Evolutionary conservation across 1,140 invertebrate species (phyloP).

Genomic region (Euura lappo): DNA sequence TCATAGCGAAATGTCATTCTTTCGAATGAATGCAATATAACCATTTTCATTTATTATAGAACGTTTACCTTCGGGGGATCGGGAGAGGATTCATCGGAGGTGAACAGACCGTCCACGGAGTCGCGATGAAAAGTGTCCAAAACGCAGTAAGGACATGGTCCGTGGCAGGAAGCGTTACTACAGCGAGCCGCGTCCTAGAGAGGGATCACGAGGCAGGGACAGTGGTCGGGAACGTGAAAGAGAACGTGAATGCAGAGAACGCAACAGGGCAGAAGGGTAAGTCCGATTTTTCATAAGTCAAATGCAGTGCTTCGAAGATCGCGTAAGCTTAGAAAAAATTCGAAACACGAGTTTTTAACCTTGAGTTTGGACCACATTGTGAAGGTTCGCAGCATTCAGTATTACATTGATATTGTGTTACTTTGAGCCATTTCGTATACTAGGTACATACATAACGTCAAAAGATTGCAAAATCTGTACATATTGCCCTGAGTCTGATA

Average conservation of each 20-base stretch:
- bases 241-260: conserved; percentile 69
- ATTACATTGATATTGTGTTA: too few relatives aligned
- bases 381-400: too few relatives aligned
- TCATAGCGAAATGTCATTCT: conserved; percentile 12
- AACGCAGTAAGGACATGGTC: conserved; percentile 76
- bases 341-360: too few relatives aligned
- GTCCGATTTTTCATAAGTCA: conserved; percentile 24
- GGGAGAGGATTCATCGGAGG: conserved; percentile 72
- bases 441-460: too few relatives aligned
- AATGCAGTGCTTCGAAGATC: too few relatives aligned
- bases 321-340: too few relatives aligned
- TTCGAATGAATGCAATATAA: conserved; percentile 58
- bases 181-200: conserved; percentile 54
- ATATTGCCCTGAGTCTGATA: too few relatives aligned
- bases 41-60: conserved; percentile 49
- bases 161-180: conserved; percentile 60
- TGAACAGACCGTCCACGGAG: conserved; percentile 81
- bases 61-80: conserved; percentile 78
- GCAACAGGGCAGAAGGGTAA: conserved; percentile 80
- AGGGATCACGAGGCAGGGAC: conserved; percentile 74
- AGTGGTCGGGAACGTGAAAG: conserved; percentile 71
- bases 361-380: too few relatives aligned
- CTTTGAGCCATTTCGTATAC: too few relatives aligned
- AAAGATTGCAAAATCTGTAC: too few relatives aligned
- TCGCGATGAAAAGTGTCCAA: conserved; percentile 76